Evolutionary conservation across 2,797 vertebrate genomes (phyloP).

Genomic region (Esox masquinongy): DNA sequence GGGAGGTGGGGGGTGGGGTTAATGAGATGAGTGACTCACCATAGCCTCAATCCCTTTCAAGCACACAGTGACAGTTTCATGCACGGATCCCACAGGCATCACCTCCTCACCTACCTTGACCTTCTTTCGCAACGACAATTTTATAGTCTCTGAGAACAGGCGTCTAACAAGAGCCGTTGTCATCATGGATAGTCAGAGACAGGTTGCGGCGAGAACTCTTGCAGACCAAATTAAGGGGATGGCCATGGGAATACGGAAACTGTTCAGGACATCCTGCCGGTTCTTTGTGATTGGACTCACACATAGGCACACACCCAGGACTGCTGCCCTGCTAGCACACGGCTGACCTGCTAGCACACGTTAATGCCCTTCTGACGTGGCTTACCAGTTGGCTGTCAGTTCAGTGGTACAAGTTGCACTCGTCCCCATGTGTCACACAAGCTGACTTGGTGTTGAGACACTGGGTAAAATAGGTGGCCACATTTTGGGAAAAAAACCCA

Average conservation of each 20-base stretch:
- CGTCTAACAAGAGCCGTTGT: constrained; percentile 46
- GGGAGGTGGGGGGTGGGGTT: neutral
- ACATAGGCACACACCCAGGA: no score
- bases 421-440: neutral
- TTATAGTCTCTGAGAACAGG: constrained; percentile 23
- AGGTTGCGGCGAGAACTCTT: constrained; percentile 46
- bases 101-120: constrained; percentile 10
- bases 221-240: no score
- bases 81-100: neutral
- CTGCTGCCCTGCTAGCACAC: no score
- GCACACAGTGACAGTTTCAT: neutral
- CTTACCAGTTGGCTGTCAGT: no score
- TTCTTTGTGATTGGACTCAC: no score
- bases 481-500: neutral
- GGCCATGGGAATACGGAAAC: constrained; percentile 23
- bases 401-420: no score
- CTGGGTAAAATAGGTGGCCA: neutral
- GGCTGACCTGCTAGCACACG: no score
- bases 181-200: constrained; percentile 49
- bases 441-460: constrained; percentile 14
- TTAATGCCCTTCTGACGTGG: no score
- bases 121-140: constrained; percentile 17
- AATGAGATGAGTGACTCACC: neutral
- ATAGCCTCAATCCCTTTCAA: neutral
- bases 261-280: constrained; percentile 7